A percentile compares a stretch with the other conserved stretches of the same genome.
Conservation (phyloP, 1,140 invertebrate species). For the Agraylea sexmaculata region DNA sequence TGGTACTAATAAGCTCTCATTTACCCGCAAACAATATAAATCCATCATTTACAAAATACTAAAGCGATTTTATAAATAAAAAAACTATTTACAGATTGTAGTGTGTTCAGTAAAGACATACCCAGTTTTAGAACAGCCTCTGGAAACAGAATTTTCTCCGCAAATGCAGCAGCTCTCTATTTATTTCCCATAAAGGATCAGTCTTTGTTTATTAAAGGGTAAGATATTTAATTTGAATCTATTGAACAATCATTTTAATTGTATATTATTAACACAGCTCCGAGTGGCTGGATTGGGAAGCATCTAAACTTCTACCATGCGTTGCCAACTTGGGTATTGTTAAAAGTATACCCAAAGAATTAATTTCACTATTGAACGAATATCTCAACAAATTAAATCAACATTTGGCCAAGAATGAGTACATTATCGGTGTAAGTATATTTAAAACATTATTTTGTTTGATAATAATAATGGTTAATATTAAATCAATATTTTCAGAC, state of each 20-base stretch:
- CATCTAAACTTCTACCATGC: constrained; percentile 49
- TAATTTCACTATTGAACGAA: constrained; percentile 34
- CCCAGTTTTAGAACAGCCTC: constrained; percentile 30
- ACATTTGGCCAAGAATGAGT: constrained; percentile 25
- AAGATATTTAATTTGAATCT: not conserved
- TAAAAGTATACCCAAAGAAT: constrained; percentile 36
- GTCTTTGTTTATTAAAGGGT: constrained; percentile 3
- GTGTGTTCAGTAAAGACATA: constrained; percentile 29
- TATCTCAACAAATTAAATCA: constrained; percentile 36
- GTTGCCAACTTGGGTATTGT: constrained; percentile 33
- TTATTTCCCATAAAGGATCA: constrained; percentile 24
- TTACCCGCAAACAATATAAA: constrained; percentile 17
- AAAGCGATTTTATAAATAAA: too few relatives aligned
- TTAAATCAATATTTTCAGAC: constrained; percentile 27
- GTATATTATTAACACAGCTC: constrained; percentile 27
- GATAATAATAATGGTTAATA: constrained; percentile 16
- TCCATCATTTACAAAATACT: too few relatives aligned
- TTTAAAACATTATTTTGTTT: constrained; percentile 15
- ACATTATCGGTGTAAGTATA: constrained; percentile 34
- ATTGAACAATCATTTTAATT: not conserved
- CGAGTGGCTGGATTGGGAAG: constrained; percentile 68
- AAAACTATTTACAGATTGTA: constrained; percentile 29
- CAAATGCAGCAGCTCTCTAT: constrained; percentile 33
- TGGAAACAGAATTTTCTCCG: constrained; percentile 33
- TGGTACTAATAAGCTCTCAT: not conserved